Base-by-base conservation (phyloP, 2,113 vertebrate species). In the Anthoscopus minutus region DNA sequence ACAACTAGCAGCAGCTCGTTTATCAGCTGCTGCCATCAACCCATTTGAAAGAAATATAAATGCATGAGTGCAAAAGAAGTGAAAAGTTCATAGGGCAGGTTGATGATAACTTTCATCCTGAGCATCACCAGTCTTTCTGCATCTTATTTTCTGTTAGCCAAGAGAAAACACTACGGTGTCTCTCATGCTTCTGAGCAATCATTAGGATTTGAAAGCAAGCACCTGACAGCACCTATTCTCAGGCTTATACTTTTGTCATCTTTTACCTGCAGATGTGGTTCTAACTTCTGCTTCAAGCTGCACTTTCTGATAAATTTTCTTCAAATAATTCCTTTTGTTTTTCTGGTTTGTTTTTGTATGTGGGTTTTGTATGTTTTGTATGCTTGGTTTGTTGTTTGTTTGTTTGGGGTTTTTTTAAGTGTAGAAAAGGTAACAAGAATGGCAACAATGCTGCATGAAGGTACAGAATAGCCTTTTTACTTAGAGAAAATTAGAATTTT, bases 21-120 rank as follows among this genome's bases (percentile, higher is more conserved):
- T 96, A 76, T 88, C 76, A 90, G 93, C 69, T 71, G 66, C 65
- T 81, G 48, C 73, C 88, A 56, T 53, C 82, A 92, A 81, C 37
- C 24, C 40, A 79, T 60, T 76, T 76, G 80, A 94, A 96, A 92
- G 65, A 90, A 93, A 92, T 83, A 93, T 33, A 89, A 94, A 92
- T 71, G 47, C 60, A 71, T 18, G 67, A 81, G 51, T 30, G 18
- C 4, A 11, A 94, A 94, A 80, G 25, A 72, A 78, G 54, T 25
- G 81, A 76, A 70, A 82, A 62, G 42, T 77, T 88, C 71, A 77
- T 7, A 56, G 6, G 73, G 27, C 48, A 86, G 33, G 38, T 33
- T 60, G 88, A 86, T 50, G 69, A 38, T 51, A 81, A 87, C 33
- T 94, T 80, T 38, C 30, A 64, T 53, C 69, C 54, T 21, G 50